These are phyloP conservation scores for Andrena marginata DNA, from an alignment of 2,888 invertebrate genomes.

Conservation along the genomic window DNA sequence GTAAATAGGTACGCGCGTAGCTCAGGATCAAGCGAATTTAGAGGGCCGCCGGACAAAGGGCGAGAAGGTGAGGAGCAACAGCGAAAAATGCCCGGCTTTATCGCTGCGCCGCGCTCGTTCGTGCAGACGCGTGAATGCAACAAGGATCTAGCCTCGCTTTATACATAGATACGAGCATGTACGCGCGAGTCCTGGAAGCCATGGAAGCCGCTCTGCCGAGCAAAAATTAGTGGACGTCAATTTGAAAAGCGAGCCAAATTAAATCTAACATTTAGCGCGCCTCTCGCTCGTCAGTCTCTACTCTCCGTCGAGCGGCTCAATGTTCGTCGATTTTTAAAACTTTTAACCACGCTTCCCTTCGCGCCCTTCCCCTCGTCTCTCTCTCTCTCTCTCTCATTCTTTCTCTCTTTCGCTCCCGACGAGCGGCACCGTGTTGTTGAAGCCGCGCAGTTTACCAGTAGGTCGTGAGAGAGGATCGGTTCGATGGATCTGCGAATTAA, in stretches of 20 bases:
- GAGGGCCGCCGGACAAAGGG: conserved; percentile 4
- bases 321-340: neutral
- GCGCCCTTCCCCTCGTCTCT: too few species aligned
- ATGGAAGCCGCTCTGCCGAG: neutral
- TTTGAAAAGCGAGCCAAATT: neutral
- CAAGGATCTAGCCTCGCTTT: neutral
- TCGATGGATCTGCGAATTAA: conserved; percentile 57
- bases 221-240: neutral
- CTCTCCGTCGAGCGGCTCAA: neutral
- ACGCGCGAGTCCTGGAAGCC: too few species aligned
- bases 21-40: conserved; percentile 37
- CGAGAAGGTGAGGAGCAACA: conserved; percentile 19
- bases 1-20: conserved; percentile 14
- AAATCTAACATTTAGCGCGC: neutral
- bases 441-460: conserved; percentile 57
- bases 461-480: conserved; percentile 34
- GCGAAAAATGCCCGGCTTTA: conserved; percentile 1
- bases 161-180: too few species aligned
- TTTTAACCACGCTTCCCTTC: neutral
- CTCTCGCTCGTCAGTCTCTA: conserved; percentile 1
- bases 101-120: neutral
- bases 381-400: neutral
- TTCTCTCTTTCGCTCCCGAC: neutral
- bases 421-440: conserved; percentile 42
- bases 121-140: neutral